These are phyloP conservation scores for Champsocephalus esox DNA, from an alignment of 2,797 vertebrate genomes.

Conservation along the genomic window DNA sequence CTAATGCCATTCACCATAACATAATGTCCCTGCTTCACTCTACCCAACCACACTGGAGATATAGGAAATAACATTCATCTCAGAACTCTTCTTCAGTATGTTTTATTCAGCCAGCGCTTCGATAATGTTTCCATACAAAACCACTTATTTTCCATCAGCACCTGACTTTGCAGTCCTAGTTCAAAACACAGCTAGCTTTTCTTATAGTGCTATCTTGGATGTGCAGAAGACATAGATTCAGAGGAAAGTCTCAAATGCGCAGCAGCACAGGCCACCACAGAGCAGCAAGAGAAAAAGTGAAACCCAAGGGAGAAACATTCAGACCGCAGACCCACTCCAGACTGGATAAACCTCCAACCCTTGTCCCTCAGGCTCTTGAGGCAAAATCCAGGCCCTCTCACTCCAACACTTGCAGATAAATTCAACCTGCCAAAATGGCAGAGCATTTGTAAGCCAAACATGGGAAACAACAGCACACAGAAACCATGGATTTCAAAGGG, in stretches of 20 bases:
- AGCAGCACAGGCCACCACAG: constrained; percentile 22
- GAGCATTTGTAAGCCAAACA: constrained; percentile 67
- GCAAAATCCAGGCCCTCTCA: constrained; percentile 62
- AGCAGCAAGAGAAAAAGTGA: constrained; percentile 32
- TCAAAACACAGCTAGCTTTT: constrained; percentile 39
- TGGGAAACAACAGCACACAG: constrained; percentile 71
- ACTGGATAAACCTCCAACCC: constrained; percentile 65
- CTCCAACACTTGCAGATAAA: constrained; percentile 72
- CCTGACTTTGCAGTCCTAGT: not conserved
- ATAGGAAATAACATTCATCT: not conserved
- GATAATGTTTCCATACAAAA: not conserved
- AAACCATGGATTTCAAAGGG: constrained; percentile 73
- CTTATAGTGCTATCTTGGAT: constrained; percentile 12
- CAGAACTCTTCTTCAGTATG: not conserved
- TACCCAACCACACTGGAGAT: not conserved
- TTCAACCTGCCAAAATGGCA: constrained; percentile 73
- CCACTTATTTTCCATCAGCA: not conserved
- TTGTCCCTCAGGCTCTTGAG: constrained; percentile 63
- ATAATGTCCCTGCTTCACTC: not conserved
- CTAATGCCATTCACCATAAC: constrained; percentile 20
- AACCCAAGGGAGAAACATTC: constrained; percentile 45
- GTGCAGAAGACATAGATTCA: constrained; percentile 30
- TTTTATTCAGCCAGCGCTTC: not conserved
- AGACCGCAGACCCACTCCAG: constrained; percentile 56
- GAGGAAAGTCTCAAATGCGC: constrained; percentile 15